A percentile compares a stretch with the other conserved stretches of the same genome.
These are phyloP conservation scores for Aplysina aerophoba DNA, from an alignment of 37 sponge, comb jelly and placozoan genomes.

Conservation along the genomic window DNA sequence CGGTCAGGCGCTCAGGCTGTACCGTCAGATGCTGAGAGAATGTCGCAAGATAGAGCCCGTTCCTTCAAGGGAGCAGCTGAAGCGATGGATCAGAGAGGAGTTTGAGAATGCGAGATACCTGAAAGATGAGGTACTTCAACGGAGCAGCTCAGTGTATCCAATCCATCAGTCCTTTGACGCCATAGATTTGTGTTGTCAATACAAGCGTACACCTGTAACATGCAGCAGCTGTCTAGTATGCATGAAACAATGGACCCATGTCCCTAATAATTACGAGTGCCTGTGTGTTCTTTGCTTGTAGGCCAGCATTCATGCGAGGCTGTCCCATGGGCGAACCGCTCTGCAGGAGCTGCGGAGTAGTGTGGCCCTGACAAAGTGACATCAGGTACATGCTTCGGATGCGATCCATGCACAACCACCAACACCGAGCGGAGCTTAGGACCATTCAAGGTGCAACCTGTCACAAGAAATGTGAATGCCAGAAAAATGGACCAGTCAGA, in stretches of 20 bases:
- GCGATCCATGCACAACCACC: too few species aligned
- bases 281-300: not conserved
- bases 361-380: conserved; percentile 1
- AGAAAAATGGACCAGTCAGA: too few species aligned
- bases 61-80: not conserved
- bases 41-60: not conserved
- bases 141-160: too few species aligned
- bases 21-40: not conserved
- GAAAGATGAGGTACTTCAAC: not conserved
- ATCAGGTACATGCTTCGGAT: not conserved
- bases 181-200: too few species aligned
- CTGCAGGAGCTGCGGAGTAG: not conserved
- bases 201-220: too few species aligned
- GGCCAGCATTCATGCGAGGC: not conserved
- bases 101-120: not conserved
- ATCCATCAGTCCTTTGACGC: too few species aligned
- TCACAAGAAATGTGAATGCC: too few species aligned
- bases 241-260: too few species aligned
- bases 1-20: not conserved
- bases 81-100: conserved; percentile 20
- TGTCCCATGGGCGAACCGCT: not conserved
- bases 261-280: not conserved
- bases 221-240: too few species aligned
- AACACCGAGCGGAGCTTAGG: too few species aligned
- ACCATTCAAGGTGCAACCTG: too few species aligned